A percentile compares a stretch with the other conserved stretches of the same genome.
Conservation (phyloP, 2,888 invertebrate species). For the Drosophila monieri region DNA sequence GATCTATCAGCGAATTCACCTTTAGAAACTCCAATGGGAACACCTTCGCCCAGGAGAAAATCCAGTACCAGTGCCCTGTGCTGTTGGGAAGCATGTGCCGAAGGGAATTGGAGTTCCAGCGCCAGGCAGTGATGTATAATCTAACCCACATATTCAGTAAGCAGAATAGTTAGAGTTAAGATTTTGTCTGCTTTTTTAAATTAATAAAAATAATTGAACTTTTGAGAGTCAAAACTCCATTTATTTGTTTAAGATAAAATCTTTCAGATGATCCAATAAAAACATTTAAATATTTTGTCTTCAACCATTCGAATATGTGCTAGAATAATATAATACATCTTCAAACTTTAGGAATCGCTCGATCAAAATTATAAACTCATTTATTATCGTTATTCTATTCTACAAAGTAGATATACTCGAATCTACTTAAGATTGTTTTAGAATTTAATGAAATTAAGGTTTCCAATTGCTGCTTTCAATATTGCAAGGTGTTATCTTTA, state of each 20-base stretch:
- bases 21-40: constrained; percentile 85
- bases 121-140: constrained; percentile 83
- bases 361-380: background rate
- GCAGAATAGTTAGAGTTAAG: constrained; percentile 1
- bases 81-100: constrained; percentile 86
- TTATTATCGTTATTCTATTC: background rate
- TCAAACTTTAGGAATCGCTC: background rate
- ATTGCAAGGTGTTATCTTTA: constrained; percentile 35
- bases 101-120: constrained; percentile 85
- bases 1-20: constrained; percentile 86
- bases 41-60: constrained; percentile 86
- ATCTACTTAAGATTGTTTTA: background rate
- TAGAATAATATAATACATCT: background rate
- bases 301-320: background rate
- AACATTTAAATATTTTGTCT: background rate
- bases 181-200: background rate
- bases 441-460: background rate
- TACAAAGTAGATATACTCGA: background rate
- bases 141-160: constrained; percentile 76
- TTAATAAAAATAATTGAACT: background rate
- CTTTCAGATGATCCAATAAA: constrained; percentile 1
- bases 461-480: constrained; percentile 1
- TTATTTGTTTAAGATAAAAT: constrained; percentile 1
- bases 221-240: background rate
- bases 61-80: constrained; percentile 87